Percentiles rank a stretch among this genome's conserved stretches.
Evolutionary conservation across 2,113 vertebrate genomes (phyloP).

Genomic region (Monopterus albus): DNA sequence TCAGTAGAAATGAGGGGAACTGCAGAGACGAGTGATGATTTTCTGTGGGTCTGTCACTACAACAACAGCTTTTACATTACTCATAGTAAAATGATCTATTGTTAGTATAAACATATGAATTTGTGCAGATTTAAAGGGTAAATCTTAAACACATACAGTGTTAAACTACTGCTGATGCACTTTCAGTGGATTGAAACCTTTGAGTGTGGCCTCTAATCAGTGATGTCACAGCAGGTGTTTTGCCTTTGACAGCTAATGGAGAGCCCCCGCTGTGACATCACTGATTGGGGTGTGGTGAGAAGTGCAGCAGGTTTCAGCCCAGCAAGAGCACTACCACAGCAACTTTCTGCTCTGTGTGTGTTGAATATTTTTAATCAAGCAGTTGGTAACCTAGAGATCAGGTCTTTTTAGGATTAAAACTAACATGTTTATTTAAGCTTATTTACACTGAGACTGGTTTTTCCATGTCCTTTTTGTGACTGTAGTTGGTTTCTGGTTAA

Average conservation of each 20-base stretch:
- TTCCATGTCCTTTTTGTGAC: not conserved
- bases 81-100: not conserved
- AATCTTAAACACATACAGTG: not conserved
- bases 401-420: not conserved
- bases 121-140: not conserved
- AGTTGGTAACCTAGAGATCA: not conserved
- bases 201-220: constrained; percentile 55
- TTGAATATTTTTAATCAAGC: constrained; percentile 11
- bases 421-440: not conserved
- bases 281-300: constrained; percentile 60
- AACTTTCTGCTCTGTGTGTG: constrained; percentile 21
- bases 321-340: not conserved
- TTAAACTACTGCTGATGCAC: not conserved
- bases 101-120: not conserved
- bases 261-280: constrained; percentile 44
- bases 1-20: not conserved
- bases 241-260: constrained; percentile 53
- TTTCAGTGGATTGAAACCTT: constrained; percentile 16
- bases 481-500: constrained; percentile 6
- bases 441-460: not conserved
- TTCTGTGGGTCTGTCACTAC: not conserved
- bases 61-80: not conserved
- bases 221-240: constrained; percentile 57
- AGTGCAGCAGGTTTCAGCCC: constrained; percentile 25
- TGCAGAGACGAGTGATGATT: not conserved